These are phyloP conservation scores for Tenodera sinensis DNA, from an alignment of 2,888 invertebrate genomes.

Conservation along the genomic window DNA sequence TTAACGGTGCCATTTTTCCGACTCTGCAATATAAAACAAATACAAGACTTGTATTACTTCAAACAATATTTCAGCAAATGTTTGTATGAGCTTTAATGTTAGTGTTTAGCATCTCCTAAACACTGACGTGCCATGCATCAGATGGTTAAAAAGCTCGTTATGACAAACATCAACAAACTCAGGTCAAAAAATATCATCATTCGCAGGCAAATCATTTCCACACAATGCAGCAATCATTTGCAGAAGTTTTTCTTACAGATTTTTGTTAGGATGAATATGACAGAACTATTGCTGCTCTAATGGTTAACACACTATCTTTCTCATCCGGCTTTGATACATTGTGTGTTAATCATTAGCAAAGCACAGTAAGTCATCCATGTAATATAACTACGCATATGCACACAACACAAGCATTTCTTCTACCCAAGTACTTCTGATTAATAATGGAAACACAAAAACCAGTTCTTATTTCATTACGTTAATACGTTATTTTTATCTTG, in stretches of 20 bases:
- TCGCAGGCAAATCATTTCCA: background rate
- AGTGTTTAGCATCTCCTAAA: background rate
- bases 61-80: background rate
- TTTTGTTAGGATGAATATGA: background rate
- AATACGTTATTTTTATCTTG: too few species aligned
- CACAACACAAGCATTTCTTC: too few species aligned
- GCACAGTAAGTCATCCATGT: too few species aligned
- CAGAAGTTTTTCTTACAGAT: background rate
- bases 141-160: slow-evolving; percentile 35
- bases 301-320: too few species aligned
- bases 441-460: too few species aligned
- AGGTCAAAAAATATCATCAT: background rate
- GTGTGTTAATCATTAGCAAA: too few species aligned
- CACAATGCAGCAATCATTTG: background rate
- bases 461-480: too few species aligned
- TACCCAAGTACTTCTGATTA: too few species aligned
- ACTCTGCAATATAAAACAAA: slow-evolving; percentile 46
- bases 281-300: too few species aligned
- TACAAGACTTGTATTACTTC: background rate
- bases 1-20: slow-evolving; percentile 63
- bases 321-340: too few species aligned
- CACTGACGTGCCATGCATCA: slow-evolving; percentile 32
- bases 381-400: too few species aligned
- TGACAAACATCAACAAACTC: slow-evolving; percentile 9
- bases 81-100: background rate